Evolutionary conservation across 2,888 invertebrate genomes (phyloP), one percentile per base, ranked within the genome.

Genomic region (Metellina segmentata): DNA sequence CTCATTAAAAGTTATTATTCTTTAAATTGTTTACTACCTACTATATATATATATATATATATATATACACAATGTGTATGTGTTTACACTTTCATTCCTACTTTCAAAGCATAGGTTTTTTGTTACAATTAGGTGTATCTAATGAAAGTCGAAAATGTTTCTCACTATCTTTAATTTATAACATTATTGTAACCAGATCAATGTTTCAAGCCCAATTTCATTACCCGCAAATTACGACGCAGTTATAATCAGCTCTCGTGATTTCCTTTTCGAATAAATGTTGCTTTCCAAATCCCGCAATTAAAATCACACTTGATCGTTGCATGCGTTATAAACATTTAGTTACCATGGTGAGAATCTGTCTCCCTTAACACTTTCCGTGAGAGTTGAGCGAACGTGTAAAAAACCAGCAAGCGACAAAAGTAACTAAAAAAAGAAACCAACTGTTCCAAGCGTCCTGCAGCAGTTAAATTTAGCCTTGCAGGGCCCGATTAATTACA

Each of bases 401-500:
- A 74, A 52, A 19, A 82, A 81, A 61, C 16, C 13, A 11, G 61
- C 74, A 85, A 75, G n/a, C n/a, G 16, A 11, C 16, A 16, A 75
- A 75, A 9, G 52, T n/a, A 53, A 53, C 16, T 51, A 83, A 53
- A 69, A 85, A 85, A 69, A 86, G 78, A 85, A 75, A n/a, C 74
- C 74, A 71, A 72, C 52, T 78, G 49, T 7, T 34, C 34, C 61
- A 48, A 5, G 49, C 2, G 7, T 48, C 49, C 70, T 61, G n/a
- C 49, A 13, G 34, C 72, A 48, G 69, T 19, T 75, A 81, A 88
- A 81, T 61, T 75, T 88, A 74, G 81, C 51, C 72, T 20, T 49
- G 19, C 49, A 34, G 7, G 72, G 19, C 74, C 69, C 81, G 88
- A 88, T 88, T 88, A 88, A 88, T 88, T 88, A 88, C 69, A 48